A percentile compares a stretch with the other conserved stretches of the same genome.
Evolutionary conservation across 1,140 invertebrate species (phyloP).

Genomic region (Ditylenchus dipsaci): DNA sequence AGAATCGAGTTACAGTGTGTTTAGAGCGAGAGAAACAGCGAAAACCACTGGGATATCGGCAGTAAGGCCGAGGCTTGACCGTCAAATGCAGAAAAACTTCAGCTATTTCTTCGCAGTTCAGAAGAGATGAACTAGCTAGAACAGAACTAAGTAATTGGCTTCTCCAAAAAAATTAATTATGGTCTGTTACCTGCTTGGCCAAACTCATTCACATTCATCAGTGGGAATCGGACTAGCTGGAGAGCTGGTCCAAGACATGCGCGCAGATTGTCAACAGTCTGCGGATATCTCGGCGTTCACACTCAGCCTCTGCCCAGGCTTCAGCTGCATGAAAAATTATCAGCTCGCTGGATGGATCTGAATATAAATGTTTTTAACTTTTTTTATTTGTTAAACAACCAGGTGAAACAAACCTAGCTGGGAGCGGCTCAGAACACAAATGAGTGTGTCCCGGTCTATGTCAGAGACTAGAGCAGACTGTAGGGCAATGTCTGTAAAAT

Average conservation of each 20-base stretch:
- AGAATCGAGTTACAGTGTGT: slow-evolving; percentile 33
- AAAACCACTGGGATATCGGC: slow-evolving; percentile 35
- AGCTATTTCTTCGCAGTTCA: slow-evolving; percentile 41
- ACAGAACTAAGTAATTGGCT: background rate
- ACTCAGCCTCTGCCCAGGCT: slow-evolving; percentile 10
- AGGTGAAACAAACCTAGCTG: slow-evolving; percentile 24
- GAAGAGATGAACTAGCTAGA: slow-evolving; percentile 20
- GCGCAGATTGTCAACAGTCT: slow-evolving; percentile 24
- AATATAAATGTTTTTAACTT: too few species aligned
- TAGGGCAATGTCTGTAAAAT: background rate
- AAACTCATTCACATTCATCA: slow-evolving; percentile 34
- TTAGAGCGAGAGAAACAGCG: slow-evolving; percentile 39
- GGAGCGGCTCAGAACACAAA: slow-evolving; percentile 23
- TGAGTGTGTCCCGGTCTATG: slow-evolving; percentile 26
- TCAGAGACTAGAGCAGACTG: slow-evolving; percentile 14
- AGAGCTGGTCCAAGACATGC: slow-evolving; percentile 25
- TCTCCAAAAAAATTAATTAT: too few species aligned
- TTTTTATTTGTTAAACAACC: too few species aligned
- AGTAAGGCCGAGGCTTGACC: slow-evolving; percentile 26
- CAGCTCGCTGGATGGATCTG: slow-evolving; percentile 12
- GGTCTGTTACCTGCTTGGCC: slow-evolving; percentile 13
- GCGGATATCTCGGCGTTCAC: slow-evolving; percentile 12
- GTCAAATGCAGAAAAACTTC: slow-evolving; percentile 47
- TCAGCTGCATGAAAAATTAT: slow-evolving; percentile 27
- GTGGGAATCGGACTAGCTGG: slow-evolving; percentile 27